These are phyloP conservation scores for Neelides folsomi DNA, from an alignment of 2,888 invertebrate species.

Conservation along the genomic window DNA sequence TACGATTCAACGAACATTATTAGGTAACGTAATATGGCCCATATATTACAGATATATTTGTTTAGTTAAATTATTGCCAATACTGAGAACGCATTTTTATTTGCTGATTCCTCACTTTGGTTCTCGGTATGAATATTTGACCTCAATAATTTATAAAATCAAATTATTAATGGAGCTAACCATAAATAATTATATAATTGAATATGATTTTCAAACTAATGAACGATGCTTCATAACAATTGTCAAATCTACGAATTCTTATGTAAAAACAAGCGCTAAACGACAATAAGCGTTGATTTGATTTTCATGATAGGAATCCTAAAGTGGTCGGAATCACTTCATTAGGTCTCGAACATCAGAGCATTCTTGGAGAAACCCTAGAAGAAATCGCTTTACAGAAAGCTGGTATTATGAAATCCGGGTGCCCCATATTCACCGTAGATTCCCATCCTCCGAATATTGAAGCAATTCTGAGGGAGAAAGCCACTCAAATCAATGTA, in stretches of 20 bases:
- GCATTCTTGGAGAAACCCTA: constrained; percentile 65
- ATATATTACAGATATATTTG: no score
- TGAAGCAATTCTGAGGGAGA: constrained; percentile 10
- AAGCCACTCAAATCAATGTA: constrained; percentile 15
- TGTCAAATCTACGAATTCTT: no score
- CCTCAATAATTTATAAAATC: no score
- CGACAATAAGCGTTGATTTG: no score
- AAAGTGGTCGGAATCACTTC: constrained; percentile 80
- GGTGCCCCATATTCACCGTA: constrained; percentile 58
- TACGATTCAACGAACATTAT: constrained; percentile 88
- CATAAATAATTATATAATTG: no score
- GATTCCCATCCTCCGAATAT: constrained; percentile 43
- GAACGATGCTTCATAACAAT: no score
- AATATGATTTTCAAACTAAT: no score
- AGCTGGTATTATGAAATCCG: constrained; percentile 80
- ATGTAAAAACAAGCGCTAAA: no score
- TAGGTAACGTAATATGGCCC: constrained; percentile 42
- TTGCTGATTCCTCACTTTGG: no score
- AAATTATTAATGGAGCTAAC: no score
- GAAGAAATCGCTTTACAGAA: constrained; percentile 87
- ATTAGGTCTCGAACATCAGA: constrained; percentile 78
- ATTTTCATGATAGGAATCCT: constrained; percentile 51
- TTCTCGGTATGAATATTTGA: no score
- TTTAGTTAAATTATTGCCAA: background rate
- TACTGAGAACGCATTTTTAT: no score